phyloP scores from a whole-genome alignment of 2,888 invertebrate genomes.

The Caenorhabditis sinica region DNA sequence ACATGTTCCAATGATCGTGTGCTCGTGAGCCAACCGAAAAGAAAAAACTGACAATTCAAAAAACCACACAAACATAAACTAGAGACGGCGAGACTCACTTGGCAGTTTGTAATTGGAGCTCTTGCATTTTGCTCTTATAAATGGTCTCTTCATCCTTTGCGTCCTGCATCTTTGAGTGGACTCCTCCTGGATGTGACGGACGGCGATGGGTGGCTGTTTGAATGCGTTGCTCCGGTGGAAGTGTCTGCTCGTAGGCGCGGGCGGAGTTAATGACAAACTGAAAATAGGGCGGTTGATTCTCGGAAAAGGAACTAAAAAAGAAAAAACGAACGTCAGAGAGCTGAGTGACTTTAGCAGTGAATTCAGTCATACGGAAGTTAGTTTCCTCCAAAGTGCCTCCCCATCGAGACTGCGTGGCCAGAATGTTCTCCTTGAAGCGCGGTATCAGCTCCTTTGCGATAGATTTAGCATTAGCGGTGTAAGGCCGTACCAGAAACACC shows the following conservation, averaged over 20 bases:
- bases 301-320: neutral
- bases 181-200: constrained; percentile 38
- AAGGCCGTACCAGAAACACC: constrained; percentile 78
- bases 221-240: constrained; percentile 80
- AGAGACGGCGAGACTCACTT: constrained; percentile 37
- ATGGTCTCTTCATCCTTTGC: constrained; percentile 54
- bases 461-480: constrained; percentile 76
- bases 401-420: constrained; percentile 75
- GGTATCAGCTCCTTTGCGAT: constrained; percentile 82
- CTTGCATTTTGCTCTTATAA: constrained; percentile 59
- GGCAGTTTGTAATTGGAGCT: constrained; percentile 62
- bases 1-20: constrained; percentile 43
- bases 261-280: constrained; percentile 67
- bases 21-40: neutral
- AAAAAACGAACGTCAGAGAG: constrained; percentile 74
- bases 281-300: constrained; percentile 14
- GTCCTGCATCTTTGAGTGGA: constrained; percentile 30
- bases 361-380: constrained; percentile 82
- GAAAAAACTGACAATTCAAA: neutral
- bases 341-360: constrained; percentile 76
- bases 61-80: neutral
- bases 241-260: constrained; percentile 66
- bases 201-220: constrained; percentile 72
- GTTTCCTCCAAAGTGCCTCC: constrained; percentile 80
- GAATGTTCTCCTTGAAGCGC: constrained; percentile 79